Base-by-base conservation (phyloP, 2,797 vertebrate genomes). In the Chloroceryle inda region DNA sequence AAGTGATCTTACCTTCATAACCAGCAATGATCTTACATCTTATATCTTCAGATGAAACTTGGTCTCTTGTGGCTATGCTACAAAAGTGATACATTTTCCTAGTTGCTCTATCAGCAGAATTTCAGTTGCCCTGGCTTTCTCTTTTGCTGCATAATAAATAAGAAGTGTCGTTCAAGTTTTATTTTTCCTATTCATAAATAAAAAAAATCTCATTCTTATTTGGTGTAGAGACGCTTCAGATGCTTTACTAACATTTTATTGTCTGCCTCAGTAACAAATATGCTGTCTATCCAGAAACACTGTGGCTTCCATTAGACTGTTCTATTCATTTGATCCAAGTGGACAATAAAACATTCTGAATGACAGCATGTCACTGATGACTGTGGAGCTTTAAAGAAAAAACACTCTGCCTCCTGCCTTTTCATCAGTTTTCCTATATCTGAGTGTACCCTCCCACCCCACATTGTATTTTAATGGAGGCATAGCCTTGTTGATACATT, bases 331-430 rank as follows among this genome's bases (percentile, higher is more conserved):
- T 88, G 76, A 33, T 78, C 84, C 72, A 89, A 91, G 79, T 90
- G 85, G 68, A 80, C 91, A 96, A 71, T 95, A 88, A 94, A 94
- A 72, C 66, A 81, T 52, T 38, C 73, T 88, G 79, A 96, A 90
- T 89, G 82, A 96, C 92, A 91, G 81, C 0, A 0, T 92, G 89
- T 63, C 88, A 94, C 74, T 93, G 88, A 63, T 77, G 71, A 56
- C 82, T 73, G 37, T 35, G 73, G 21, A 84, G 55, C 82, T 92
- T 69, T 88, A 66, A 91, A 94, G 76, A 47, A 84, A 89, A 86
- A 40, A 1, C 58, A 37, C 69, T 86, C 50, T 84, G 35, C 37
- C 58, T 86, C n/a, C 58, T 94, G 58, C 66, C 31, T 85, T 89
- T 94, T 86, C 24, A 50, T 72, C 0, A 0, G 2, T 85, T 92